phyloP scores from a whole-genome alignment of 1,140 invertebrate species.

The Bursaphelenchus mucronatus region DNA sequence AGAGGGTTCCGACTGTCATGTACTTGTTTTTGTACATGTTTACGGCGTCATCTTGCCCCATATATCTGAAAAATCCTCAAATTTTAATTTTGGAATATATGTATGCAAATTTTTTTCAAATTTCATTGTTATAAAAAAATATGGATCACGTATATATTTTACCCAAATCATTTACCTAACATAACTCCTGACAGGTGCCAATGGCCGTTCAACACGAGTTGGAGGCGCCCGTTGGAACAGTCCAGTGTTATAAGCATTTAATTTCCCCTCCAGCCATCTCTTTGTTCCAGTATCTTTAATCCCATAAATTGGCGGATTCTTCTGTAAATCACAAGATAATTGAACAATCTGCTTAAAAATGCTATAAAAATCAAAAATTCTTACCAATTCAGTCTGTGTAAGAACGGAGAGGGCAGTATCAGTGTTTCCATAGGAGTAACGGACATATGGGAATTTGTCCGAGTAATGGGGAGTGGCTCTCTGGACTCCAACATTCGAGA shows the following conservation, averaged over 20 bases:
- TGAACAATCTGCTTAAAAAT: constrained; percentile 3
- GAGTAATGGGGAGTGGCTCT: constrained; percentile 37
- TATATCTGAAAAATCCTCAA: constrained; percentile 30
- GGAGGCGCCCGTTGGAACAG: constrained; percentile 20
- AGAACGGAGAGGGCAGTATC: constrained; percentile 25
- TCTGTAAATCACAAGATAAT: not conserved
- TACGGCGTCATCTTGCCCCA: constrained; percentile 36
- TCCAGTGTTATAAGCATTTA: constrained; percentile 31
- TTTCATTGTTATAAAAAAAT: constrained; percentile 1
- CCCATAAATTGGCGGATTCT: constrained; percentile 17
- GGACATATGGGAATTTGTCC: constrained; percentile 42
- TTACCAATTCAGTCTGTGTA: constrained; percentile 37
- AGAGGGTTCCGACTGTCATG: constrained; percentile 36
- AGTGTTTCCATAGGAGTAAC: constrained; percentile 40
- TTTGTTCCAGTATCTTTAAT: constrained; percentile 36
- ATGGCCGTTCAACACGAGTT: constrained; percentile 26
- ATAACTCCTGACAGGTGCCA: constrained; percentile 32
- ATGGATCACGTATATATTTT: not conserved
- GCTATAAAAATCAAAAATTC: not conserved
- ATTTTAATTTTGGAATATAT: constrained; percentile 15
- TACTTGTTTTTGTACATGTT: constrained; percentile 35
- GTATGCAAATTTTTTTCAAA: constrained; percentile 1
- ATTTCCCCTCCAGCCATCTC: constrained; percentile 37
- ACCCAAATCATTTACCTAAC: constrained; percentile 25
- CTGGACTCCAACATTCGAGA: constrained; percentile 34